Evolutionary conservation across 2,888 invertebrate genomes (phyloP), one percentile per base, ranked within the genome.

Genomic region (Oligia fasciuncula): DNA sequence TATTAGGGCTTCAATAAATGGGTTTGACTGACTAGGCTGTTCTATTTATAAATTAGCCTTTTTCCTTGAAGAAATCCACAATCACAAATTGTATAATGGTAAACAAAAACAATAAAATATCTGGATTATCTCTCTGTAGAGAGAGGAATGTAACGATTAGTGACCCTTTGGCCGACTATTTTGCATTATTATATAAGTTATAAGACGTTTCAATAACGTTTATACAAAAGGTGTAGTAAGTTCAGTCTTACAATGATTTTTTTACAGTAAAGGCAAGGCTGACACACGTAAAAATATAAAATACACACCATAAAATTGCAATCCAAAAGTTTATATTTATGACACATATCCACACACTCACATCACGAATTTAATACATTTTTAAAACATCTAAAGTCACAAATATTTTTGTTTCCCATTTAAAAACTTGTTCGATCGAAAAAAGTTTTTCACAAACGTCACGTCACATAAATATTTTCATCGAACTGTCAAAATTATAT

Each of bases 401-500:
- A 67, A 73, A 65, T 66, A 60, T n/a, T 84, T 68, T 65, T 76
- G n/a, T 77, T 81, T 83, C 17, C 17, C 72, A 70, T 69, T 40
- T 76, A 77, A 75, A 81, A 87, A 83, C 69, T 83, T 76, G 66
- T 35, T 43, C n/a, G 9, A 62, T 49, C 62, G 67, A 49, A 80
- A 85, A 88, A 86, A 88, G 86, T 86, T 91, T 90, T 91, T 87
- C 88, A 77, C 76, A 85, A 88, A 91, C 90, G 91, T 92, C 92
- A 93, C 91, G 91, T 91, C 92, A 93, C 91, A 91, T 94, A 94
- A 94, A 94, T 94, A 94, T 94, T 94, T 94, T 94, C 92, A 93
- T 92, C 75, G 91, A 94, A 93, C 94, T 96, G 96, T 96, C 96
- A 96, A 96, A 95, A 93, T 91, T 92, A 89, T 89, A 90, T 91